phyloP scores from a whole-genome alignment of 1,140 invertebrate genomes.

The Ericerus pela region DNA sequence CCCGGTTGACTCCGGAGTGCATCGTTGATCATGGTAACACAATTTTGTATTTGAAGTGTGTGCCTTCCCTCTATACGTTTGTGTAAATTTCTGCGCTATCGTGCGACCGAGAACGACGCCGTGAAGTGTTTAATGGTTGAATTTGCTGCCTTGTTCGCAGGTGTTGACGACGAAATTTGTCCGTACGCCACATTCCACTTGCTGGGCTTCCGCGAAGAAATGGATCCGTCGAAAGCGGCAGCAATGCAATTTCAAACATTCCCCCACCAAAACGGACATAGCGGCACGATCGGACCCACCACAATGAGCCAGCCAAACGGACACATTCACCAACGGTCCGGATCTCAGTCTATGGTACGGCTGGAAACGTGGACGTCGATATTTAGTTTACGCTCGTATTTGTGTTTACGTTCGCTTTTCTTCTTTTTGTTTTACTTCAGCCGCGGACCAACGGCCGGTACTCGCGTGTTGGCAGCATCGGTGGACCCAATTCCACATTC shows the following conservation, averaged over 20 bases:
- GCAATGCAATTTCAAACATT: constrained; percentile 69
- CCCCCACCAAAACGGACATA: constrained; percentile 60
- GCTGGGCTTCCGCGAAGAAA: constrained; percentile 84
- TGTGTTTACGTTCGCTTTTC: too few relatives aligned
- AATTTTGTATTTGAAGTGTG: too few relatives aligned
- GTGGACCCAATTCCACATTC: constrained; percentile 34
- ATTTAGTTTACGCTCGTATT: too few relatives aligned
- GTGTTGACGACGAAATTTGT: constrained; percentile 85
- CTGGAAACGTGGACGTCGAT: neutral
- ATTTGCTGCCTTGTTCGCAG: constrained; percentile 28
- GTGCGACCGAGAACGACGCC: too few relatives aligned
- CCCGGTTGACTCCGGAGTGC: too few relatives aligned
- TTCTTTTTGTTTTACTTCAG: too few relatives aligned
- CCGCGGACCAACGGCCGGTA: constrained; percentile 61
- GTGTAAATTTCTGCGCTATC: too few relatives aligned
- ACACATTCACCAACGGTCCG: constrained; percentile 61
- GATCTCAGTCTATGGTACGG: constrained; percentile 68
- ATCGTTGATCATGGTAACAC: too few relatives aligned
- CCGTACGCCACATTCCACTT: constrained; percentile 88
- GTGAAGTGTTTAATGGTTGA: too few relatives aligned
- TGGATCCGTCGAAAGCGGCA: constrained; percentile 68
- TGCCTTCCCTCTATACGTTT: too few relatives aligned
- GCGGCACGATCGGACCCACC: constrained; percentile 60
- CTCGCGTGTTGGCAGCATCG: constrained; percentile 36
- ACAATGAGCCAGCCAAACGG: constrained; percentile 41